Evolutionary conservation across 2,113 vertebrate species (phyloP).

Genomic region (Salminus brasiliensis): DNA sequence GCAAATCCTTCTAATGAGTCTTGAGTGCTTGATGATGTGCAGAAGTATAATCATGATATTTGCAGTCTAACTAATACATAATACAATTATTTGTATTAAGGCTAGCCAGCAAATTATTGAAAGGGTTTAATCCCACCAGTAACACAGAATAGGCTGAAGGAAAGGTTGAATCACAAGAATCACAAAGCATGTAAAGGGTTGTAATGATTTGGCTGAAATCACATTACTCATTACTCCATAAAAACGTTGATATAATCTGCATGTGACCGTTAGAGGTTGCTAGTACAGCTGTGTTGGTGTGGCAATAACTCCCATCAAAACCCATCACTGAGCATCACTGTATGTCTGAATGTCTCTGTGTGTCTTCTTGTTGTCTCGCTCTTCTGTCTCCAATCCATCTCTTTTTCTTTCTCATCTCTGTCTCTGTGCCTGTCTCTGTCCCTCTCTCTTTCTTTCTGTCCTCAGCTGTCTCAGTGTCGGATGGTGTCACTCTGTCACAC

Average conservation of each 20-base stretch:
- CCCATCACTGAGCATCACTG: background rate
- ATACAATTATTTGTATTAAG: background rate
- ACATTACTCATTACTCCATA: background rate
- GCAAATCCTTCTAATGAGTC: background rate
- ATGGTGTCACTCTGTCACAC: slow-evolving; percentile 24
- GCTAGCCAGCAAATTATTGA: background rate
- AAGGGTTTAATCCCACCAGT: no score
- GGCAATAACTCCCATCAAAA: background rate
- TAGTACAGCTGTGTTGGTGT: background rate
- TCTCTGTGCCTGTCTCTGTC: background rate
- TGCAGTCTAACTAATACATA: background rate
- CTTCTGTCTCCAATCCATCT: background rate
- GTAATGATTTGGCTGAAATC: background rate
- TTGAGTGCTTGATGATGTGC: background rate
- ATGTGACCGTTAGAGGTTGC: background rate
- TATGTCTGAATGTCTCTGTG: background rate
- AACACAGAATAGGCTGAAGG: background rate
- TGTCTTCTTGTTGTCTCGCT: background rate
- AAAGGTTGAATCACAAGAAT: background rate
- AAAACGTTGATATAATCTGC: background rate
- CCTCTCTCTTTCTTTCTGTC: background rate
- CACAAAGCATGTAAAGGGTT: background rate
- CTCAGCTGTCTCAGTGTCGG: slow-evolving; percentile 15
- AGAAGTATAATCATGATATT: background rate
- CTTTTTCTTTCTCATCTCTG: background rate